Conservation (phyloP, 2,797 vertebrate genomes). For the Lindbergichthys nudifrons region DNA sequence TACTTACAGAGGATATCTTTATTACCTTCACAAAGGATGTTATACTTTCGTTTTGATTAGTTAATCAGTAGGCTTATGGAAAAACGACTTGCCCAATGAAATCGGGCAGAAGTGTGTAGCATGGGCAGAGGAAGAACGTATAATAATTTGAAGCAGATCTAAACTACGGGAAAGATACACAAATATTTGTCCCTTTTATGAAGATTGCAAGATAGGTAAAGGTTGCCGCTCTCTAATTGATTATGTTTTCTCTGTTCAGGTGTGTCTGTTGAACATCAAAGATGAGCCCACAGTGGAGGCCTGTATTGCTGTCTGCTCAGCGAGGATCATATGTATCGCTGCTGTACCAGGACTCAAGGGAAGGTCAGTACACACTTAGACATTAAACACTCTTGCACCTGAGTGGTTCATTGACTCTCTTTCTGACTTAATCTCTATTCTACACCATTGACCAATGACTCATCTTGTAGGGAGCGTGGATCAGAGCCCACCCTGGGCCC, state of each 20-base stretch:
- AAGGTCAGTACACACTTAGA: slow-evolving; percentile 56
- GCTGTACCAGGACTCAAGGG: slow-evolving; percentile 94
- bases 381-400: neutral
- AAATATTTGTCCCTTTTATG: no score
- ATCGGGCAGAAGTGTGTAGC: no score
- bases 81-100: no score
- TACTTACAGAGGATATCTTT: neutral
- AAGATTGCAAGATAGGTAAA: no score
- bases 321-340: slow-evolving; percentile 96
- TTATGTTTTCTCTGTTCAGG: slow-evolving; percentile 77
- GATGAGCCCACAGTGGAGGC: slow-evolving; percentile 97
- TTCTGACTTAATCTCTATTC: neutral
- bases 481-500: slow-evolving; percentile 50
- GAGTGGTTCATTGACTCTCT: neutral
- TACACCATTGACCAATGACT: neutral
- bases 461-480: slow-evolving; percentile 76
- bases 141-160: no score
- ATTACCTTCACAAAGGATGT: no score
- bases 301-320: slow-evolving; percentile 97
- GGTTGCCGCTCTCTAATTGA: neutral
- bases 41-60: no score
- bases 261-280: slow-evolving; percentile 95
- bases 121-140: no score
- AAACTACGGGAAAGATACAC: no score
- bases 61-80: no score